Conservation (phyloP, 2,113 vertebrate species). For the Seriola rivoliana region DNA sequence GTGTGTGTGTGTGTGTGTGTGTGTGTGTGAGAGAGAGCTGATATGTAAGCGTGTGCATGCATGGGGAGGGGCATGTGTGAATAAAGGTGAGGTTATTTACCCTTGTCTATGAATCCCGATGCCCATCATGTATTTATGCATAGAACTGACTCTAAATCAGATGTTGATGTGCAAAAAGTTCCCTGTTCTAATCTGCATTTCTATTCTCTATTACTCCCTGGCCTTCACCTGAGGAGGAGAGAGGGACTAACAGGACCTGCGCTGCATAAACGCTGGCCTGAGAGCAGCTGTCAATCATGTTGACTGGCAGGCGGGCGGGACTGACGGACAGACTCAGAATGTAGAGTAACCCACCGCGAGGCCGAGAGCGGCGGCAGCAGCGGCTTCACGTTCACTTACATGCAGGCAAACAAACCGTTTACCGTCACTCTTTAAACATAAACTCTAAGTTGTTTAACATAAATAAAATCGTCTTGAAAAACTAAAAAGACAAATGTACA, state of each 20-base stretch:
- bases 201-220: conserved; percentile 76
- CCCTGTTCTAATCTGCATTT: conserved; percentile 82
- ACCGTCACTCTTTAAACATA: background rate
- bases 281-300: conserved; percentile 78
- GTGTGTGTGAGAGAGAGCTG: conserved; percentile 30
- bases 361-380: background rate
- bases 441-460: background rate
- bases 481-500: too few relatives aligned
- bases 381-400: background rate
- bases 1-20: conserved; percentile 48
- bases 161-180: conserved; percentile 79
- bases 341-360: conserved; percentile 7
- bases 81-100: conserved; percentile 82
- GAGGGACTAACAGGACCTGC: conserved; percentile 62
- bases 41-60: conserved; percentile 48
- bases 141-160: conserved; percentile 85
- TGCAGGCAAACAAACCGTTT: background rate
- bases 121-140: conserved; percentile 86
- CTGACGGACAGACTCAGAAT: conserved; percentile 42
- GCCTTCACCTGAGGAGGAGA: conserved; percentile 78
- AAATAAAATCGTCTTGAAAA: too few relatives aligned
- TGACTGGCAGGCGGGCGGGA: conserved; percentile 71
- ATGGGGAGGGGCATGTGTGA: conserved; percentile 51
- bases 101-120: conserved; percentile 78
- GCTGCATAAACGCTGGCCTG: conserved; percentile 67